phyloP scores from a whole-genome alignment of 2,888 invertebrate species.

The Cosmia trapezina region DNA sequence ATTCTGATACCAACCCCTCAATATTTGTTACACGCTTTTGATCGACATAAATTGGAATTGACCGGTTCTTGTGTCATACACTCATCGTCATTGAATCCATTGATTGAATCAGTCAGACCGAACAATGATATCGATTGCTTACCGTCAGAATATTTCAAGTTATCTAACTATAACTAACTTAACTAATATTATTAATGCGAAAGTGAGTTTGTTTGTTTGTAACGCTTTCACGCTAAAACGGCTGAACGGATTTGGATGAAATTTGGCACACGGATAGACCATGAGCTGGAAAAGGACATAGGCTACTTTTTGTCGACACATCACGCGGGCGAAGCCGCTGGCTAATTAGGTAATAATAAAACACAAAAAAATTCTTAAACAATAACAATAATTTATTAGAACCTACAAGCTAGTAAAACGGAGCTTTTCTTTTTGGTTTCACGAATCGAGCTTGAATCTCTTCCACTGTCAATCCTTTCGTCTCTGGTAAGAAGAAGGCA shows the following conservation, averaged over 20 bases:
- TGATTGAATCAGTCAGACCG: too few species aligned
- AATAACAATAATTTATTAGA: slow-evolving; percentile 24
- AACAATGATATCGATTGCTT: neutral
- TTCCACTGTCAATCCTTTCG: slow-evolving; percentile 38
- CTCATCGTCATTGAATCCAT: neutral
- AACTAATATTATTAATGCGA: too few species aligned
- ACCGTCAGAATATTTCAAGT: neutral
- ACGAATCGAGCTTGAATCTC: slow-evolving; percentile 34
- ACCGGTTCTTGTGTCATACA: neutral
- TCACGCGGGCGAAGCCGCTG: too few species aligned
- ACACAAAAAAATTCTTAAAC: neutral
- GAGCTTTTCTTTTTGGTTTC: slow-evolving; percentile 33
- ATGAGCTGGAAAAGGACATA: too few species aligned
- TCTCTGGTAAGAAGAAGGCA: slow-evolving; percentile 43
- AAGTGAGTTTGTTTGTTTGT: too few species aligned
- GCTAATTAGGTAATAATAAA: neutral
- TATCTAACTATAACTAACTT: too few species aligned
- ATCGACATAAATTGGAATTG: slow-evolving; percentile 24
- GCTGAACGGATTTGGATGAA: too few species aligned
- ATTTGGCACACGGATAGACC: too few species aligned
- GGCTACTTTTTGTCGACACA: too few species aligned
- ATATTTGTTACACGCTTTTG: slow-evolving; percentile 14
- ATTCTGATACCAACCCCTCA: too few species aligned
- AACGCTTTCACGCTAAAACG: too few species aligned
- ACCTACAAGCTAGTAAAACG: slow-evolving; percentile 19